Evolutionary conservation across 2,888 invertebrate species (phyloP).

Genomic region (Cancer borealis): DNA sequence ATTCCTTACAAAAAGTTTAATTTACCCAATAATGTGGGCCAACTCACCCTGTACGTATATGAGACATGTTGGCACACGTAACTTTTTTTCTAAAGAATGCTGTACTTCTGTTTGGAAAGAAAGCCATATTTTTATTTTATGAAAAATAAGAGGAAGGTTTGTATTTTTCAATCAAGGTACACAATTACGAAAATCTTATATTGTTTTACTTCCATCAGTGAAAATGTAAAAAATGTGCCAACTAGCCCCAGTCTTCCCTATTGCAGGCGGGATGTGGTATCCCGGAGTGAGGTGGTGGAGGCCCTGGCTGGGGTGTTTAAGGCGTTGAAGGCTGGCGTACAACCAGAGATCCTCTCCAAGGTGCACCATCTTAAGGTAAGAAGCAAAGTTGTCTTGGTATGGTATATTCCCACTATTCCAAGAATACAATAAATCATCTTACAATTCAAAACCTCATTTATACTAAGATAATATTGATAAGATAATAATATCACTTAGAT

Average conservation of each 20-base stretch:
- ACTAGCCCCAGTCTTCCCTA: background rate
- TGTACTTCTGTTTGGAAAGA: too few species aligned
- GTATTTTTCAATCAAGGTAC: too few species aligned
- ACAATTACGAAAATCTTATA: too few species aligned
- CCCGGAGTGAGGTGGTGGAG: background rate
- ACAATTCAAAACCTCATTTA: background rate
- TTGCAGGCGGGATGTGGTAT: slow-evolving; percentile 30
- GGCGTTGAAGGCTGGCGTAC: slow-evolving; percentile 26
- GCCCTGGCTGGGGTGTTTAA: slow-evolving; percentile 37
- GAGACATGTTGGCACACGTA: too few species aligned
- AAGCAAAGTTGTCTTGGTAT: background rate
- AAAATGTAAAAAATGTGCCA: too few species aligned
- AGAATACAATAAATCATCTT: background rate
- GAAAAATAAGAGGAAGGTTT: too few species aligned
- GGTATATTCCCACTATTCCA: background rate
- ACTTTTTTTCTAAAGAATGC: too few species aligned
- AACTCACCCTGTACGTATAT: too few species aligned
- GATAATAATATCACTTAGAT: background rate
- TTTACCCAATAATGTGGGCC: too few species aligned
- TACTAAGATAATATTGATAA: background rate
- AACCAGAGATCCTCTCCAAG: background rate
- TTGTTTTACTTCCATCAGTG: too few species aligned
- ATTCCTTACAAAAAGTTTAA: too few species aligned
- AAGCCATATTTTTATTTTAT: too few species aligned
- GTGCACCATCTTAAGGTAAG: slow-evolving; percentile 7